phyloP scores from a whole-genome alignment of 2,888 invertebrate species.

The Cheilosia impressa region DNA sequence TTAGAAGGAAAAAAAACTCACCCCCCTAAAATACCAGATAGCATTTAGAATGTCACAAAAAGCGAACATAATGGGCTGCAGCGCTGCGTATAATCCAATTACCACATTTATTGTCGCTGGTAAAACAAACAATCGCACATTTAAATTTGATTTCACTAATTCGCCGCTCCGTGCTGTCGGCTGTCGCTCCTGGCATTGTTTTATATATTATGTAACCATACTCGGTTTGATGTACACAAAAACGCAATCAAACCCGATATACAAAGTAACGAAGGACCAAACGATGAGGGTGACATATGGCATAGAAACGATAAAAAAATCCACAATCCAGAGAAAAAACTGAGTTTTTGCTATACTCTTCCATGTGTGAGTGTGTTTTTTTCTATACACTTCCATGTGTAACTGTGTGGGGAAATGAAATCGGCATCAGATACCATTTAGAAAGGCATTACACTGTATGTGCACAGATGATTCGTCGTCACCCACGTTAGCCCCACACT shows the following conservation, averaged over 20 bases:
- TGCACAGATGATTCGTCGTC: conserved; percentile 33
- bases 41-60: conserved; percentile 31
- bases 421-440: conserved; percentile 71
- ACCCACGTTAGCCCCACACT: neutral
- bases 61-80: conserved; percentile 14
- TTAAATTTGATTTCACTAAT: conserved; percentile 60
- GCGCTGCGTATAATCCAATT: conserved; percentile 42
- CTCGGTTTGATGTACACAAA: conserved; percentile 44
- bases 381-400: neutral
- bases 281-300: conserved; percentile 50
- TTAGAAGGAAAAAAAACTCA: neutral
- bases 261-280: conserved; percentile 42
- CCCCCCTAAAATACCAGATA: neutral
- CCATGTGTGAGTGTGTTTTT: neutral
- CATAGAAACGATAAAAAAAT: conserved; percentile 8
- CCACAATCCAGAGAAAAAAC: conserved; percentile 12
- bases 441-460: conserved; percentile 52
- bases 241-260: conserved; percentile 45
- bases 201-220: conserved; percentile 35
- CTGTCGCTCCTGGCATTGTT: conserved; percentile 12
- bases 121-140: conserved; percentile 38
- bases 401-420: conserved; percentile 46
- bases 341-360: neutral
- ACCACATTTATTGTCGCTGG: conserved; percentile 30
- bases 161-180: conserved; percentile 28